Evolutionary conservation across 2,113 vertebrate genomes (phyloP).

Genomic region (Argyrosomus japonicus): DNA sequence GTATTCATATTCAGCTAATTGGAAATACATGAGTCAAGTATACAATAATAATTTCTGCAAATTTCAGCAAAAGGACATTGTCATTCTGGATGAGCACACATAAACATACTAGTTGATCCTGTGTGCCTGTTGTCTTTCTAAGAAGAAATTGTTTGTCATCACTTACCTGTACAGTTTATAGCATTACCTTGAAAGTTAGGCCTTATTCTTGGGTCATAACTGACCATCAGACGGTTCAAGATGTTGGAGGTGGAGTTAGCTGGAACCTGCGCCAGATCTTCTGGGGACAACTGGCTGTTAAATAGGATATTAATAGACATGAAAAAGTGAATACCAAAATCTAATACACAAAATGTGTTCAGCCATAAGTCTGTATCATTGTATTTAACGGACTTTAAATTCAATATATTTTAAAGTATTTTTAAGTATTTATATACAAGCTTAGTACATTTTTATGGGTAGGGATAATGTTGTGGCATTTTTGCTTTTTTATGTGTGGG

Average conservation of each 20-base stretch:
- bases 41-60: no score
- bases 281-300: slow-evolving; percentile 90
- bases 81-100: background rate
- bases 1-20: no score
- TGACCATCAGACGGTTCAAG: slow-evolving; percentile 93
- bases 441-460: no score
- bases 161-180: background rate
- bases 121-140: background rate
- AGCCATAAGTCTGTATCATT: no score
- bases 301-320: background rate
- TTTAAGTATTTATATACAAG: no score
- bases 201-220: slow-evolving; percentile 94
- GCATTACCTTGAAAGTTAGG: slow-evolving; percentile 96
- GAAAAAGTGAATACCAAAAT: no score
- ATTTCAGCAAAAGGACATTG: background rate
- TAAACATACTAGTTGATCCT: background rate
- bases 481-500: no score
- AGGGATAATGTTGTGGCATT: no score
- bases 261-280: slow-evolving; percentile 94
- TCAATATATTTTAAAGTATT: no score
- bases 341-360: no score
- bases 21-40: no score
- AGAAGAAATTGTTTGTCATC: background rate
- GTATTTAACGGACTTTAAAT: no score
- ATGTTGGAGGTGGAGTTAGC: slow-evolving; percentile 97